Evolutionary conservation across 2,797 vertebrate species (phyloP).

Genomic region (Onychomys torridus): DNA sequence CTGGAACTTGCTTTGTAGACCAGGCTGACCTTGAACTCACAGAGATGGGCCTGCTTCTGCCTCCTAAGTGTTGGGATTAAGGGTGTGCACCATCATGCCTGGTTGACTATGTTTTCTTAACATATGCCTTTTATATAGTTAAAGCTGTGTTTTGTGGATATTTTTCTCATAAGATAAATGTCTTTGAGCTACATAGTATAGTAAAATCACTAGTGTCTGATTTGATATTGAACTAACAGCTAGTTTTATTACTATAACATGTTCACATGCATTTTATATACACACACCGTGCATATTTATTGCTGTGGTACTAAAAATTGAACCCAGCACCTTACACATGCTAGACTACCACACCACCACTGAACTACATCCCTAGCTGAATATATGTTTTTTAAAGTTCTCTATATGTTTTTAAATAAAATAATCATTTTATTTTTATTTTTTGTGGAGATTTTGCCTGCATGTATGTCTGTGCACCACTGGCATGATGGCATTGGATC

Average conservation of each 20-base stretch:
- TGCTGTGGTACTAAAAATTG: neutral
- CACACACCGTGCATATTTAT: neutral
- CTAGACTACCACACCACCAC: neutral
- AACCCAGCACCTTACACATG: neutral
- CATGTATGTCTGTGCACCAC: neutral
- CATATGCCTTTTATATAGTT: constrained; percentile 38
- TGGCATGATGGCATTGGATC: neutral
- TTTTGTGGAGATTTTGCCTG: neutral
- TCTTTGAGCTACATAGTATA: neutral
- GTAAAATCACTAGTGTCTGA: neutral
- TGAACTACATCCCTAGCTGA: neutral
- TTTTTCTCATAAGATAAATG: neutral
- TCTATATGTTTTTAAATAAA: constrained; percentile 15
- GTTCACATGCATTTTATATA: neutral
- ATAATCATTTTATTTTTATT: neutral
- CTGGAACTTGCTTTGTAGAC: neutral
- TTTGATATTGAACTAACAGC: constrained; percentile 42
- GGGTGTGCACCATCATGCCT: neutral
- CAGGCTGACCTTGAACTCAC: neutral
- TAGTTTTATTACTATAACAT: neutral
- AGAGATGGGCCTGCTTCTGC: neutral
- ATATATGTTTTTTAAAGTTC: constrained; percentile 36
- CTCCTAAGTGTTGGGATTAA: neutral
- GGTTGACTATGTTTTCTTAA: constrained; percentile 18
- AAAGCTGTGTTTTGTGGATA: constrained; percentile 48